Conservation (phyloP, 2,113 vertebrate species). For the Peromyscus polionotus region DNA sequence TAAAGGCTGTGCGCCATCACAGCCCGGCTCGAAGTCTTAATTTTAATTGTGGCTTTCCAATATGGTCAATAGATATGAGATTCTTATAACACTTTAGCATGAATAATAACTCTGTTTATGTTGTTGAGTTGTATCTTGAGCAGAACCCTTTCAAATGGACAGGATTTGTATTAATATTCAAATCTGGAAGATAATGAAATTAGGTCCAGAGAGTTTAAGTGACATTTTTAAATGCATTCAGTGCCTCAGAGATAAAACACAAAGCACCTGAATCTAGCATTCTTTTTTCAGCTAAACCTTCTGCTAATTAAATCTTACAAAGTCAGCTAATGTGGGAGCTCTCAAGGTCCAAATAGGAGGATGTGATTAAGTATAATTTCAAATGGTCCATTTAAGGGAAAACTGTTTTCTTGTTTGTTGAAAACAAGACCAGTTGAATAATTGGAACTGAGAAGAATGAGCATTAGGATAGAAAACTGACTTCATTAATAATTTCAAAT, state of each 20-base stretch:
- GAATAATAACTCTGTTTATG: constrained; percentile 6
- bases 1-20: too few relatives aligned
- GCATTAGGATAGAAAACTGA: constrained; percentile 3
- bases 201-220: constrained; percentile 35
- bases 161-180: constrained; percentile 22
- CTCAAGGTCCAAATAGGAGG: constrained; percentile 39
- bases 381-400: constrained; percentile 29
- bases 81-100: neutral
- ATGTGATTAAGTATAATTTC: constrained; percentile 44
- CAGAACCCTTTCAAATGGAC: constrained; percentile 3
- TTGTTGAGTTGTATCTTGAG: constrained; percentile 43
- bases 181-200: constrained; percentile 44
- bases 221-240: constrained; percentile 1
- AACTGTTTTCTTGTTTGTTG: constrained; percentile 49
- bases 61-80: neutral
- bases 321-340: constrained; percentile 19
- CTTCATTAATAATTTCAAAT: constrained; percentile 25
- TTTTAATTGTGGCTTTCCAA: neutral
- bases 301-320: constrained; percentile 33
- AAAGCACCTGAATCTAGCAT: constrained; percentile 1
- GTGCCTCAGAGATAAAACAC: neutral
- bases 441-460: neutral
- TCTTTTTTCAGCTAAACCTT: constrained; percentile 5
- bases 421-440: constrained; percentile 32
- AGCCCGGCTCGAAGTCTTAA: neutral